Conservation (phyloP, 2,888 invertebrate species). For the Erebia palarica region DNA sequence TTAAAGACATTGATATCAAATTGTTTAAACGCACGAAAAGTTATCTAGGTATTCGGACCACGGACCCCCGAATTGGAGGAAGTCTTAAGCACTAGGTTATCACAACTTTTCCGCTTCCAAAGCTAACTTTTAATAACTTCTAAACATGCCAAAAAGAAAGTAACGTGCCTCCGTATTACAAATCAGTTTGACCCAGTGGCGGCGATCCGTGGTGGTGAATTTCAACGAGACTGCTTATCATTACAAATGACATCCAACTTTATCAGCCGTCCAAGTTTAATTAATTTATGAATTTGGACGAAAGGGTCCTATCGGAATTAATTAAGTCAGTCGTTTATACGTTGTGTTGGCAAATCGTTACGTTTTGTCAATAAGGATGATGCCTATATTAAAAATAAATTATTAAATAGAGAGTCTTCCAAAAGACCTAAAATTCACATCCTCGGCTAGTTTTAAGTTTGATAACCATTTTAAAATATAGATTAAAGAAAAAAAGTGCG, state of each 20-base stretch:
- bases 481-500: too few relatives aligned
- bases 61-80: too few relatives aligned
- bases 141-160: conserved; percentile 8
- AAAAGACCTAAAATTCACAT: too few relatives aligned
- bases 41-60: too few relatives aligned
- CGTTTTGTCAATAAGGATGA: not conserved
- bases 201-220: conserved; percentile 50
- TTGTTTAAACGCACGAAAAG: too few relatives aligned
- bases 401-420: too few relatives aligned
- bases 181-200: conserved; percentile 37
- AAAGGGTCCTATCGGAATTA: conserved; percentile 14
- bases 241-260: conserved; percentile 65
- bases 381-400: too few relatives aligned
- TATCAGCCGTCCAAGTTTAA: conserved; percentile 61
- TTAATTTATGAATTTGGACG: conserved; percentile 68
- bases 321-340: not conserved
- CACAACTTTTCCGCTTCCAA: too few relatives aligned
- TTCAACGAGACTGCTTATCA: conserved; percentile 74
- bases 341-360: not conserved
- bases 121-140: not conserved
- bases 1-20: too few relatives aligned
- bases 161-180: not conserved
- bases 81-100: too few relatives aligned
- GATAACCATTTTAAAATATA: too few relatives aligned
- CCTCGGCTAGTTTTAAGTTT: too few relatives aligned